A percentile compares a stretch with the other conserved stretches of the same genome.
Conservation (phyloP, 1,140 invertebrate species). For the Papilio dardanus region DNA sequence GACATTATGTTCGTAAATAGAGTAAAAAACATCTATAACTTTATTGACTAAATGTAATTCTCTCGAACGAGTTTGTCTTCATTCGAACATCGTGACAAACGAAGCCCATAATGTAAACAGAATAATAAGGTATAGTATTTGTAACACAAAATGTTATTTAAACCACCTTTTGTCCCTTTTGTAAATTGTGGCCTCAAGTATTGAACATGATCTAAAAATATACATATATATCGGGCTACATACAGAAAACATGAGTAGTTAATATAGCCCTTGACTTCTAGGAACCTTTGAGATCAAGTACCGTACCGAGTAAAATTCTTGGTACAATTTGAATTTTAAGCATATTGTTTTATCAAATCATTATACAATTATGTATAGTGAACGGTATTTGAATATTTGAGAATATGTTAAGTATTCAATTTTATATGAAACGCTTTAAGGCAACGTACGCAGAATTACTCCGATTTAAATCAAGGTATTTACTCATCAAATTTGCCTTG, state of each 20-base stretch:
- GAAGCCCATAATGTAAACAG: background rate
- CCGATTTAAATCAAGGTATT: no score
- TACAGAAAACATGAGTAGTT: background rate
- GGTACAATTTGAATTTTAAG: background rate
- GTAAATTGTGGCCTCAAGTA: conserved; percentile 6
- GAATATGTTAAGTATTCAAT: background rate
- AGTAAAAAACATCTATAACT: background rate
- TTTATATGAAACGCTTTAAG: no score
- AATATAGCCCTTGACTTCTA: conserved; percentile 10
- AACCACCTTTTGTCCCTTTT: conserved; percentile 17
- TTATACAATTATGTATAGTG: background rate
- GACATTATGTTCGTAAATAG: background rate
- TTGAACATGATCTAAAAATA: background rate
- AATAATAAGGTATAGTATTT: background rate
- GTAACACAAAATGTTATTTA: background rate
- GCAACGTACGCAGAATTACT: no score
- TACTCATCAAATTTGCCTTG: no score
- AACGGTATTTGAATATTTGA: background rate
- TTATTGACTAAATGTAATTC: background rate
- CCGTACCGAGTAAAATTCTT: background rate
- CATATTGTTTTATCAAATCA: background rate
- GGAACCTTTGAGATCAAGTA: background rate
- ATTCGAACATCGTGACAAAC: background rate
- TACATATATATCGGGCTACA: background rate
- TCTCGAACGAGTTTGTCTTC: background rate